Evolutionary conservation across 2,113 vertebrate species (phyloP).

Genomic region (Xyrauchen texanus): DNA sequence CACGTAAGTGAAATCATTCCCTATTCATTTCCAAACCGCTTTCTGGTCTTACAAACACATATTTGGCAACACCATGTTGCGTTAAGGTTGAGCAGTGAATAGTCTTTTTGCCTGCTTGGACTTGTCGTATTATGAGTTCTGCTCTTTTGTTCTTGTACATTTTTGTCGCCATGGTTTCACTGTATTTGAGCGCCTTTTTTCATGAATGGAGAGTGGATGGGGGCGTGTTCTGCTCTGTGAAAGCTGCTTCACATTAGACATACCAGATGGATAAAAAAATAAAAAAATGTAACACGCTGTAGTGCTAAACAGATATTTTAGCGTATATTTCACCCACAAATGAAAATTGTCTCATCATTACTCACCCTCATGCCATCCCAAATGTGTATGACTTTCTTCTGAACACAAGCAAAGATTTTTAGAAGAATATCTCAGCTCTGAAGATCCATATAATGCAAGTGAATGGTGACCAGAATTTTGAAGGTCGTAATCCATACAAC

Average conservation of each 20-base stretch:
- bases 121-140: not conserved
- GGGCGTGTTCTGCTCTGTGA: constrained; percentile 32
- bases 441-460: too few relatives aligned
- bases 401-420: too few relatives aligned
- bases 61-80: not conserved
- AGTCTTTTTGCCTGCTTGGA: not conserved
- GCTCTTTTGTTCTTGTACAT: not conserved
- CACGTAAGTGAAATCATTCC: constrained; percentile 27
- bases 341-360: too few relatives aligned
- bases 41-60: not conserved
- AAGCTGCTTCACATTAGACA: constrained; percentile 38
- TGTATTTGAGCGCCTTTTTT: constrained; percentile 48
- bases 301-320: too few relatives aligned
- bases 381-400: too few relatives aligned
- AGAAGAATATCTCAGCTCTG: too few relatives aligned
- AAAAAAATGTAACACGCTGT: not conserved
- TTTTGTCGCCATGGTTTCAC: not conserved
- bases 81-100: not conserved
- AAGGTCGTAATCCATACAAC: too few relatives aligned
- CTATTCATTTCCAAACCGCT: not conserved
- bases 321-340: too few relatives aligned
- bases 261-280: too few relatives aligned
- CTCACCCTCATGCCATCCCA: too few relatives aligned
- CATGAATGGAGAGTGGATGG: constrained; percentile 32
- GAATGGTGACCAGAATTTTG: too few relatives aligned